Evolutionary conservation across 2,113 vertebrate genomes (phyloP), one percentile per base, ranked within the genome.

Genomic region (Furnarius figulus): DNA sequence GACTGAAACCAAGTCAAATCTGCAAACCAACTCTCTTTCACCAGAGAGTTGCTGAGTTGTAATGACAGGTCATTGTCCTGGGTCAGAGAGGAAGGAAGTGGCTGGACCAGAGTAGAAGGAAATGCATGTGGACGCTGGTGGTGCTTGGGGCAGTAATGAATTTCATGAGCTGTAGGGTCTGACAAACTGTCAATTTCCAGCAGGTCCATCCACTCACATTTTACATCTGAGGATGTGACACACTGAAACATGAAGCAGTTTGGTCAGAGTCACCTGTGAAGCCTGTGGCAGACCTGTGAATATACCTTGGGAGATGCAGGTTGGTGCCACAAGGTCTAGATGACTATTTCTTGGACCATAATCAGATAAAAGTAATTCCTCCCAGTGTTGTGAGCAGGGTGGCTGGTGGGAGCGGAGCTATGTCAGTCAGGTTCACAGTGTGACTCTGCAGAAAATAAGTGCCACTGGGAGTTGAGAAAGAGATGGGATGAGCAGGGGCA

Each of bases 101-200:
- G 39, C 14, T 52, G 37, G 33, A 62, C 27, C 28, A 42, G 47
- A 8, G 14, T 1, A 8, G 22, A 33, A 67, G 22, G 59, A 77
- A 56, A 53, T 33, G 56, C 35, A 81, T 0, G 0, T 0, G 2
- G 58, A 49, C 49, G 63, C 7, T 19, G 53, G 49, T 0, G 2
- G 10, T 49, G 27, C 42, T 42, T 1, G 0, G 25, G 16, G 27
- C 27, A 21, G 31, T 31, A 63, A 59, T 0, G 0, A 52, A 42
- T 24, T 40, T 52, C 37, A 50, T 1, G 1, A 68, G n/a, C 55
- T 77, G 35, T 35, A 72, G 0, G 0, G 50, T 52, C 37, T 53
- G 49, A 74, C 39, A 49, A 68, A 73, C 20, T 23, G 37, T 12
- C 37, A 73, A 22, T 24, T 19, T 71, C 18, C 46, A 66, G 40